Evolutionary conservation across 1,140 invertebrate genomes (phyloP).

Genomic region (Oncopodura yosiiana): DNA sequence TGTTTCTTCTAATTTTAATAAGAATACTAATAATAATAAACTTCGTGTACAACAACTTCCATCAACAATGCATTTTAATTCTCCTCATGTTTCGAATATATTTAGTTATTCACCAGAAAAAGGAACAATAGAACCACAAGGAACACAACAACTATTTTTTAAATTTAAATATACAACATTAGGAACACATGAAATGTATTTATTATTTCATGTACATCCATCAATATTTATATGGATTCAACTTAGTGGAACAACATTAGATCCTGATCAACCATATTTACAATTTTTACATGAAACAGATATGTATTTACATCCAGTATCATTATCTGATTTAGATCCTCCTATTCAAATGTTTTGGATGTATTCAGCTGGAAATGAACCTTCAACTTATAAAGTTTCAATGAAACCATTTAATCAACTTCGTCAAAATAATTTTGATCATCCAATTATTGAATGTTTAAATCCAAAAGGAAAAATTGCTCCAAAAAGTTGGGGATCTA

Average conservation of each 20-base stretch:
- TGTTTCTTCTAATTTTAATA: too few relatives aligned
- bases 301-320: constrained; percentile 20
- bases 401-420: constrained; percentile 4
- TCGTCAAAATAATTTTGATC: constrained; percentile 5
- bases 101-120: too few relatives aligned
- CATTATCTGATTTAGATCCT: constrained; percentile 15
- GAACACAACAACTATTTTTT: not conserved
- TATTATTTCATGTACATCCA: constrained; percentile 7
- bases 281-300: constrained; percentile 8
- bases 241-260: constrained; percentile 5
- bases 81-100: too few relatives aligned
- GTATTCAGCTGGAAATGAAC: constrained; percentile 8
- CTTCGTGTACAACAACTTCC: too few relatives aligned
- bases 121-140: not conserved
- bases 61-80: too few relatives aligned
- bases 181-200: constrained; percentile 2
- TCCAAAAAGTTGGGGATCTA: constrained; percentile 6
- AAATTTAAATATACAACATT: not conserved
- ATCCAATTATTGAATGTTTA: constrained; percentile 5
- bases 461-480: constrained; percentile 2
- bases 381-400: not conserved
- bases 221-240: constrained; percentile 26
- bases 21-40: too few relatives aligned
- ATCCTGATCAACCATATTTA: constrained; percentile 1
- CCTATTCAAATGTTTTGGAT: constrained; percentile 24